Conservation (phyloP, 2,888 invertebrate species). For the Synergus gifuensis region DNA sequence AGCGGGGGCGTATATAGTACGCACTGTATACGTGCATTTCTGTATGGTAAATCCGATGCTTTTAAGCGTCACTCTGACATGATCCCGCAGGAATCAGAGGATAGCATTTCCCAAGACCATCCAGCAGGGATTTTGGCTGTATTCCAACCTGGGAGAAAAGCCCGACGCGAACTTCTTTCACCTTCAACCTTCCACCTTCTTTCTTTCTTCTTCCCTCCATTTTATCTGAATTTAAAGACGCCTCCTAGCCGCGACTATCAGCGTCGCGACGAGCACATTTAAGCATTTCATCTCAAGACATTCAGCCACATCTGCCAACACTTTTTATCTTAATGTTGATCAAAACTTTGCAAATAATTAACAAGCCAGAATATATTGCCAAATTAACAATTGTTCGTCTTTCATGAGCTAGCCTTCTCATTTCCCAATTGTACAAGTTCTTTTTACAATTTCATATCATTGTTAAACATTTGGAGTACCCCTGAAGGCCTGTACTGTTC, state of each 20-base stretch:
- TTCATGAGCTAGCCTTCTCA: too few species aligned
- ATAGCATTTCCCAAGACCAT: constrained; percentile 45
- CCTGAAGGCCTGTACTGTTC: neutral
- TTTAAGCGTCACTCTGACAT: constrained; percentile 42
- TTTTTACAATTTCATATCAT: too few species aligned
- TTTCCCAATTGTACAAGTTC: too few species aligned
- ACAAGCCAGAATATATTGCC: too few species aligned
- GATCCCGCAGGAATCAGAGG: constrained; percentile 48
- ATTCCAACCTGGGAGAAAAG: constrained; percentile 47
- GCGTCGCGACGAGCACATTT: constrained; percentile 37
- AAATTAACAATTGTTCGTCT: too few species aligned
- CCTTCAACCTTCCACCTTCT: constrained; percentile 18
- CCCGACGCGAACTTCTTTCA: neutral
- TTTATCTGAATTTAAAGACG: constrained; percentile 44
- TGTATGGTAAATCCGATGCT: constrained; percentile 25
- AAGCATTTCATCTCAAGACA: constrained; percentile 16
- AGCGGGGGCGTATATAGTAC: constrained; percentile 22
- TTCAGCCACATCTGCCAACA: neutral
- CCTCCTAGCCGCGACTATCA: constrained; percentile 37
- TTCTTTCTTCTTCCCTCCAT: constrained; percentile 31
- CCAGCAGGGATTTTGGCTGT: constrained; percentile 47
- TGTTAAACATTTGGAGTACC: too few species aligned
- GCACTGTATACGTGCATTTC: constrained; percentile 40
- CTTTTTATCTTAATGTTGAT: too few species aligned
- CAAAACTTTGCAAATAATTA: too few species aligned